Percentiles rank a stretch among this genome's conserved stretches.
Conservation (phyloP, 1,140 invertebrate species). For the Pseudomyrmex gracilis region DNA sequence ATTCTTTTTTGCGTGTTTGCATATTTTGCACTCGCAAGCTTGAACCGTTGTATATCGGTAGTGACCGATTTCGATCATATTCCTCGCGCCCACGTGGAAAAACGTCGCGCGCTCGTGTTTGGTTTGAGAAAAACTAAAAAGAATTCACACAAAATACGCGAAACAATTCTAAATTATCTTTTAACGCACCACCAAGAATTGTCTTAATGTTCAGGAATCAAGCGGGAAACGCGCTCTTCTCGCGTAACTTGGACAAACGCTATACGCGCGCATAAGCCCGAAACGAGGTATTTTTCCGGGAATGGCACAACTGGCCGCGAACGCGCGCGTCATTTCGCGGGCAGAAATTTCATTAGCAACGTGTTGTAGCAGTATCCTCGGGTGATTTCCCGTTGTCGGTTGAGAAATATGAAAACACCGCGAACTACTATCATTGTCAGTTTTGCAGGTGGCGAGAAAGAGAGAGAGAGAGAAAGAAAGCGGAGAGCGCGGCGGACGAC, state of each 20-base stretch:
- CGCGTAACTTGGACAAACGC: conserved; percentile 28
- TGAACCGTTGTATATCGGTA: not conserved
- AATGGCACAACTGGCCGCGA: conserved; percentile 18
- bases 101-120: not conserved
- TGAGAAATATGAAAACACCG: conserved; percentile 68
- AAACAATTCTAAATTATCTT: conserved; percentile 42
- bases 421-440: conserved; percentile 39
- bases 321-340: conserved; percentile 24
- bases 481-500: not conserved
- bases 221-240: conserved; percentile 29
- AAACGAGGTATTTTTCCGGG: conserved; percentile 37
- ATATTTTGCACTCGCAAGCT: not conserved
- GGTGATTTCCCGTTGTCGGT: conserved; percentile 55
- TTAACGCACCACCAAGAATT: conserved; percentile 13
- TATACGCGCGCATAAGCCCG: not conserved
- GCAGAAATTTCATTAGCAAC: conserved; percentile 70
- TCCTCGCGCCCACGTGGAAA: not conserved
- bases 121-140: conserved; percentile 32
- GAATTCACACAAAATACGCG: conserved; percentile 41
- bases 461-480: not conserved
- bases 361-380: conserved; percentile 53
- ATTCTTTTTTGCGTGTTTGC: conserved; percentile 1
- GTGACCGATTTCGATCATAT: conserved; percentile 1
- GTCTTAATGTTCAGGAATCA: conserved; percentile 36
- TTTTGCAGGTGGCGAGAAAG: conserved; percentile 28